Base-by-base conservation (phyloP, 2,797 vertebrate genomes). In the Rhynchotus rufescens region DNA sequence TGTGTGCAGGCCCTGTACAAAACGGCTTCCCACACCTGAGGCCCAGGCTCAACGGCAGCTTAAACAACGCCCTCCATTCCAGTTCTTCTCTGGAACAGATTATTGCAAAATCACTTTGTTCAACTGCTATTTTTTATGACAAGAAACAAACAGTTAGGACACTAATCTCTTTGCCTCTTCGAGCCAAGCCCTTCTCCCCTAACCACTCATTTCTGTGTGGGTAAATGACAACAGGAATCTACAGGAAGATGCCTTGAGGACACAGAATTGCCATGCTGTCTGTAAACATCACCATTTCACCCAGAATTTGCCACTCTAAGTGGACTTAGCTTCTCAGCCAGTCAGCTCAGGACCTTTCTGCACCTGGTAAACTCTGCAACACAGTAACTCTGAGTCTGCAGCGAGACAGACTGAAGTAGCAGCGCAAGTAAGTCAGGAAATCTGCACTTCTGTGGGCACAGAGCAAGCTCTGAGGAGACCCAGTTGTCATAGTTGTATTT, bases 331-430 rank as follows among this genome's bases (percentile, higher is more conserved):
- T 79, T 91, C 61, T 61, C 54, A 93, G 84, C 57, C 54, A 74
- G 68, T 66, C 80, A 85, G 88, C 86, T 66, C 87, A 88, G 79
- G 71, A 74, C 12, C 51, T 76, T 95, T 94, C 80, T 95, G 86
- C 93, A 96, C 86, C 88, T 67, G 88, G 82, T 93, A 93, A 93
- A 93, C 86, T 89, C 93, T 57, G 88, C 90, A 92, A 92, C 79
- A 91, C 85, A 92, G 81, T 84, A 86, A 91, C 89, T 92, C 68
- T 49, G 77, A 73, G 92, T 93, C 94, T 93, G 86, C 60, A 92
- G 68, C 61, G 44, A 88, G 82, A 94, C 90, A 97, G 96, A 95
- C 80, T 21, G 7, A 93, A 96, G 79, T 91, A 97, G 93, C 94
- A 97, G 95, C 96, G 94, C 75, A 86, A 91, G 45, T 75, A 52